Base-by-base conservation (phyloP, 2,797 vertebrate genomes). In the Ctenopoma kingsleyae region DNA sequence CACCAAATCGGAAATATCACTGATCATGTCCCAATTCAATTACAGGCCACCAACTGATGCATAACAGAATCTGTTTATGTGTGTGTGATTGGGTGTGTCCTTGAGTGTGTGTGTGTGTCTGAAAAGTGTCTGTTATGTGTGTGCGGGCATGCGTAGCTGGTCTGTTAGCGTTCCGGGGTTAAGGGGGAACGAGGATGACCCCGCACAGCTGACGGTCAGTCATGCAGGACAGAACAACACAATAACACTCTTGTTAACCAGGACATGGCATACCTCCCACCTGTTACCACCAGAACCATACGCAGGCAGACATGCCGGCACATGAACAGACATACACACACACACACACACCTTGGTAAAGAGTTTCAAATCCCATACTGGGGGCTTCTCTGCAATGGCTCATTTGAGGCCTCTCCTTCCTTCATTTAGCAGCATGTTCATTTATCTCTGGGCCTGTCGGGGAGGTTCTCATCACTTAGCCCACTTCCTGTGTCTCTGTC, bases 201-300 rank as follows among this genome's bases (percentile, higher is more conserved):
- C 82, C 12, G 76, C 89, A 88, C 91, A 92, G 89, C 91, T 91
- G 89, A 93, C 82, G 82, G 89, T 90, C 92, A 92, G 89, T 91
- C 89, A 93, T 91, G 91, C 91, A 92, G 91, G 90, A 92, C 90
- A 88, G 87, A 83, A 87, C 87, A 89, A 91, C 88, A 91, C 91
- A 92, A 92, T 92, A 91, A 92, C 86, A 89, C 86, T 89, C 91
- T 91, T 91, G 89, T 93, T 93, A 93, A 92, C 89, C 85, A 89
- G 86, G 85, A 88, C 87, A 91, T 85, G 83, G 85, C 87, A 91
- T 88, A 83, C 91, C 88, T 91, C 92, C 90, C 91, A 92, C 92
- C 92, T 93, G 92, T 92, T 93, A 89, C 77, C 86, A 81, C 67
- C 48, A 48, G 48, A 89, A 78, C 87, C 89, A 89, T 90, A 90